Percentiles rank a stretch among this genome's conserved stretches.
Conservation (phyloP, 2,888 invertebrate species). For the Gerris lacustris region DNA sequence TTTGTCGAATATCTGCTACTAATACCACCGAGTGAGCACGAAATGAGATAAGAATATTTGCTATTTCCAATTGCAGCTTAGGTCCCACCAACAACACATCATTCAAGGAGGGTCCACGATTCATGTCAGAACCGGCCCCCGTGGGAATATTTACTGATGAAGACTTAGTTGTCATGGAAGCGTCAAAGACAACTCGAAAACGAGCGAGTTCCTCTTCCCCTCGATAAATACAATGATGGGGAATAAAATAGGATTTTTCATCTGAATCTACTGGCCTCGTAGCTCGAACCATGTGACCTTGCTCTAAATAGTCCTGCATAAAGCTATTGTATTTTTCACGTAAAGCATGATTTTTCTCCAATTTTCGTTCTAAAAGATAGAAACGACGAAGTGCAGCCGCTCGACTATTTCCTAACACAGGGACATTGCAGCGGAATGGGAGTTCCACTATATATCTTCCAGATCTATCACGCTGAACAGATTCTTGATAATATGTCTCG, state of each 20-base stretch:
- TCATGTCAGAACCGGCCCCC: too few relatives aligned
- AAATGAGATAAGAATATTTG: slow-evolving; percentile 6
- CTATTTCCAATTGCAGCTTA: slow-evolving; percentile 12
- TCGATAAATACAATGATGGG: slow-evolving; percentile 16
- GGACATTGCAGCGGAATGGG: neutral
- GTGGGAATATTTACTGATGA: too few relatives aligned
- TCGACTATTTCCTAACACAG: neutral
- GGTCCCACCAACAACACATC: neutral
- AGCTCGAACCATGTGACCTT: slow-evolving; percentile 9
- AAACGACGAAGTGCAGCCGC: neutral
- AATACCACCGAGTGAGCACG: slow-evolving; percentile 7
- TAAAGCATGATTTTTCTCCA: neutral
- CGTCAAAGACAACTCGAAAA: neutral
- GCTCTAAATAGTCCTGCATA: slow-evolving; percentile 14
- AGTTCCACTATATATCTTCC: neutral
- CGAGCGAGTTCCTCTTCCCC: neutral
- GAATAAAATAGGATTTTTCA: slow-evolving; percentile 8
- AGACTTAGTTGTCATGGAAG: neutral
- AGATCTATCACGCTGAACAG: neutral
- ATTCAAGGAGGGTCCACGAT: slow-evolving; percentile 8
- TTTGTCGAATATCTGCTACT: slow-evolving; percentile 12
- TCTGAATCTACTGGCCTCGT: neutral
- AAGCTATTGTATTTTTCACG: slow-evolving; percentile 6
- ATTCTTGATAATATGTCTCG: neutral
- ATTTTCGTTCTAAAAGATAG: neutral